A percentile compares a stretch with the other conserved stretches of the same genome.
These are phyloP conservation scores for Hystrix brachyura DNA, from an alignment of 2,113 vertebrate genomes.

Conservation along the genomic window DNA sequence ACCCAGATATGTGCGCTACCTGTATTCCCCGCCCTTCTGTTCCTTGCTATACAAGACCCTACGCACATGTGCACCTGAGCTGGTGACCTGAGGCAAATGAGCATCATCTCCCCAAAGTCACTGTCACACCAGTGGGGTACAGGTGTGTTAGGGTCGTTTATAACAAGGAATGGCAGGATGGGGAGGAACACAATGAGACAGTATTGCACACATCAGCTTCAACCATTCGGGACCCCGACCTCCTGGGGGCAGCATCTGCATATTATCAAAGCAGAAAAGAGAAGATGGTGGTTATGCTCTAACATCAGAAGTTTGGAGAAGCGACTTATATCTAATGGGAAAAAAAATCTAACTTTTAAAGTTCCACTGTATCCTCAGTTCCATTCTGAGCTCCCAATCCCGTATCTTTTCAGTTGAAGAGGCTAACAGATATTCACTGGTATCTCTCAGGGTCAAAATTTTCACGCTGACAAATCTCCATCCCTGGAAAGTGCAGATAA, in stretches of 20 bases:
- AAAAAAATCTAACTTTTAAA: background rate
- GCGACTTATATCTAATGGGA: background rate
- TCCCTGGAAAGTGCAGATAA: background rate
- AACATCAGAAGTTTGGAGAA: background rate
- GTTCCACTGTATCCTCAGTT: background rate
- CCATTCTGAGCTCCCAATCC: background rate
- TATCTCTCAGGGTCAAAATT: background rate
- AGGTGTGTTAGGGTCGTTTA: background rate
- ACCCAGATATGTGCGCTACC: background rate
- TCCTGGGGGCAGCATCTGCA: background rate
- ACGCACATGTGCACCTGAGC: background rate
- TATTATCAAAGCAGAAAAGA: background rate
- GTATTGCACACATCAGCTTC: background rate
- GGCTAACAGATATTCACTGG: background rate
- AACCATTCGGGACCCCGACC: background rate
- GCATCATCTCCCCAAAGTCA: background rate
- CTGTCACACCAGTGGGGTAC: background rate
- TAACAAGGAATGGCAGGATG: background rate
- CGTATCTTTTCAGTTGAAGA: background rate
- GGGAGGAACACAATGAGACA: background rate
- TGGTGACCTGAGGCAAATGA: background rate
- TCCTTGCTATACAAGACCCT: background rate
- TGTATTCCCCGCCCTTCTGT: background rate
- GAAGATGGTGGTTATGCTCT: background rate
- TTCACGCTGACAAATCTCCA: background rate